phyloP scores from a whole-genome alignment of 2,113 vertebrate species.

The Phrynocephalus versicolor region DNA sequence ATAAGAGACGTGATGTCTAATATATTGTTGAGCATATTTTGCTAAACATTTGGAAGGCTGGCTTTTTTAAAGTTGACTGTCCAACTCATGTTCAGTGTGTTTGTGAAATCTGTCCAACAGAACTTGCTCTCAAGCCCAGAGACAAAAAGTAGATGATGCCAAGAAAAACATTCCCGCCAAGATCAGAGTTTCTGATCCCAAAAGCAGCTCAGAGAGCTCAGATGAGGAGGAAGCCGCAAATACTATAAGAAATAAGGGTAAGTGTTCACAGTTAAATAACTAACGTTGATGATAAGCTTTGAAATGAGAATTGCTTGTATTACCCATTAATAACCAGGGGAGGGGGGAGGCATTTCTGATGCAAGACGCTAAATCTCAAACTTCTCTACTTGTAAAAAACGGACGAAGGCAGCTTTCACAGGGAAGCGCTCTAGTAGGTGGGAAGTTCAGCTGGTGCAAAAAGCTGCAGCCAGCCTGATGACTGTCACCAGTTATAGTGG shows the following conservation, averaged over 20 bases:
- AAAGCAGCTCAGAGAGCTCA: conserved; percentile 79
- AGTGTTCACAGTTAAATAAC: neutral
- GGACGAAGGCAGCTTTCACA: neutral
- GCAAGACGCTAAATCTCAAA: neutral
- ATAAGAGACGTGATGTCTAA: neutral
- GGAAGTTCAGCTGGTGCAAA: too few relatives aligned
- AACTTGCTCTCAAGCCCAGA: conserved; percentile 67
- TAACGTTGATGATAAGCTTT: neutral
- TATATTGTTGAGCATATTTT: conserved; percentile 1
- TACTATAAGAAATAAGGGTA: conserved; percentile 63
- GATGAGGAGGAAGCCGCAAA: conserved; percentile 74
- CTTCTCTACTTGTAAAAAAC: neutral
- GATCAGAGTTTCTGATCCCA: conserved; percentile 74
- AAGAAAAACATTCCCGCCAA: conserved; percentile 59
- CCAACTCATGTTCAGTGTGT: neutral
- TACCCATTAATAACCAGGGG: neutral
- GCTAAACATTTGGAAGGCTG: neutral
- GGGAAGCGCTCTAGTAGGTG: neutral
- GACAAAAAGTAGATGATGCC: conserved; percentile 65
- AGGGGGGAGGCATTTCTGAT: neutral
- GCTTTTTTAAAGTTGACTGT: conserved; percentile 15
- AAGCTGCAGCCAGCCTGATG: too few relatives aligned
- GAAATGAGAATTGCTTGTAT: neutral
- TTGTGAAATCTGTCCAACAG: conserved; percentile 52
- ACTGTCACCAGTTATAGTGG: too few relatives aligned